phyloP scores from a whole-genome alignment of 2,888 invertebrate species.

The Hirtodrosophila confusa region DNA sequence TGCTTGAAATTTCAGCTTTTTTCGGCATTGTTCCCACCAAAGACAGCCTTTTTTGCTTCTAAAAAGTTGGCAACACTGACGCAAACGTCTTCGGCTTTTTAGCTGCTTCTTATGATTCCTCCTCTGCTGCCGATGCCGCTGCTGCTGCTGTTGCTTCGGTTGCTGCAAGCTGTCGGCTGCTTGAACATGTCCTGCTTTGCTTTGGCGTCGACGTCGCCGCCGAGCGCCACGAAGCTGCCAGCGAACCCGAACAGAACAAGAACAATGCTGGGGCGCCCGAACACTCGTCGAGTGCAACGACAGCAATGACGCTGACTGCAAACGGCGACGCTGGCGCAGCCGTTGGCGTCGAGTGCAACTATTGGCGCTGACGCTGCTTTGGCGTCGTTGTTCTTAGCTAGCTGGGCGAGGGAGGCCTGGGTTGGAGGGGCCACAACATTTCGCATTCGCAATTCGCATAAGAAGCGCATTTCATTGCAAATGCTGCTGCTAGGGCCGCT shows the following conservation, averaged over 20 bases:
- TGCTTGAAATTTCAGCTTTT: too few species aligned
- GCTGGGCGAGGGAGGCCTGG: not conserved
- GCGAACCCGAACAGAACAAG: slow-evolving; percentile 46
- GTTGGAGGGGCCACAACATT: slow-evolving; percentile 19
- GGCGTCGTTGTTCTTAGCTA: slow-evolving; percentile 44
- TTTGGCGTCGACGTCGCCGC: slow-evolving; percentile 10
- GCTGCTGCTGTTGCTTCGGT: slow-evolving; percentile 2
- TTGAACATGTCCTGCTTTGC: slow-evolving; percentile 29
- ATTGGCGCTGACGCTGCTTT: slow-evolving; percentile 58
- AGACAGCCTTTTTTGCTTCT: too few species aligned
- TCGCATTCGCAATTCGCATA: slow-evolving; percentile 61
- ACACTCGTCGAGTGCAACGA: slow-evolving; percentile 64
- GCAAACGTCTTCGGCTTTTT: slow-evolving; percentile 39
- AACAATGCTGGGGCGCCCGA: slow-evolving; percentile 38
- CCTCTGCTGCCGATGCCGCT: slow-evolving; percentile 5
- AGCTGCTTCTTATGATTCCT: too few species aligned
- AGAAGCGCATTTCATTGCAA: slow-evolving; percentile 75
- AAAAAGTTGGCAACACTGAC: too few species aligned
- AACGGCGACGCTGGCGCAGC: slow-evolving; percentile 45
- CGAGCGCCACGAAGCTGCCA: slow-evolving; percentile 21
- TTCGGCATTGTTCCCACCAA: too few species aligned
- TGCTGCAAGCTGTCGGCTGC: slow-evolving; percentile 31
- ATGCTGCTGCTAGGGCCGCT: slow-evolving; percentile 42
- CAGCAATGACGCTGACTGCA: slow-evolving; percentile 58
- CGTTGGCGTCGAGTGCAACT: slow-evolving; percentile 74